Base-by-base conservation (phyloP, 35 echinoderm and acorn worm genomes). In the Holothuria glaberrima region DNA sequence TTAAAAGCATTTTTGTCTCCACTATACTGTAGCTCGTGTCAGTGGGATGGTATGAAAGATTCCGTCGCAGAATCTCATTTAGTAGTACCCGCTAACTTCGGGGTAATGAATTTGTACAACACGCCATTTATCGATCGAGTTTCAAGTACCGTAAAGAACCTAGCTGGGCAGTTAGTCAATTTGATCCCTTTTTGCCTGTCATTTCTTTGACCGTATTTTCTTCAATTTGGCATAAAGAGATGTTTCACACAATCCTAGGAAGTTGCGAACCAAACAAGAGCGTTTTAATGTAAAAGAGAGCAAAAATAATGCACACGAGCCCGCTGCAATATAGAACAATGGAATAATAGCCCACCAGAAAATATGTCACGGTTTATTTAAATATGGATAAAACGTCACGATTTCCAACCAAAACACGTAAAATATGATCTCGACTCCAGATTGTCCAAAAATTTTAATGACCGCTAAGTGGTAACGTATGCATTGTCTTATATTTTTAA, bases 21-120 rank as follows among this genome's bases (percentile, higher is more conserved):
- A 48, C 77, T 19, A n/a, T n/a, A 84, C 80, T 59, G 34, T 0
- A 84, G 54, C 33, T 84, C 59, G 59, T 84, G 80, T 84, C 80
- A 33, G 80, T 84, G 57, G 80, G 30, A 54, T 84, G 80, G 80
- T 35, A 82, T 27, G 61, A 25, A 20, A 32, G n/a, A 36, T 32
- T 84, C 74, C 21, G 20, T 25, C 12, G 34, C n/a, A 54, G 54
- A 84, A 61, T 84, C 80, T 84, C 80, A 84, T 84, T 84, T 84
- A 84, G 58, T 56, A 22, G 20, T 25, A 22, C 52, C 80, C 52
- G 59, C 52, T 63, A 61, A 84, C 80, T 84, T 56, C 80, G 80
- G 57, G 80, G 80, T 84, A 84, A 84, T 84, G 80, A 84, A 84
- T 84, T 84, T 60, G 80, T 84, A 84, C 80, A 84, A 84, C 80